Conservation (phyloP, 2,797 vertebrate species). For the Phalloptychus januarius region DNA sequence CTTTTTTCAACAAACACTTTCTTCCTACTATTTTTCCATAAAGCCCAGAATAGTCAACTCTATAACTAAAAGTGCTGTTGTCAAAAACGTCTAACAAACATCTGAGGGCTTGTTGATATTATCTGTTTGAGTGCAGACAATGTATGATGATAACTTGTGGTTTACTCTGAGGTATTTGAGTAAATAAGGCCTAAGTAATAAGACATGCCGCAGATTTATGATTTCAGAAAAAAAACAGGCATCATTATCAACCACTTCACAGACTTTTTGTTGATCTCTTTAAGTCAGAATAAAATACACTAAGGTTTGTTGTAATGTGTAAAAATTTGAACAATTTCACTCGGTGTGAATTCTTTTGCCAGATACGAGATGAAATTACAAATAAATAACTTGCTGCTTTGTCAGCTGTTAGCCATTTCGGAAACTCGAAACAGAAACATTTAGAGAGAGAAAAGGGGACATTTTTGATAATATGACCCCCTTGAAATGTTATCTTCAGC, state of each 20-base stretch:
- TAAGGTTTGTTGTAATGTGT: too few relatives aligned
- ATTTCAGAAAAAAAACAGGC: neutral
- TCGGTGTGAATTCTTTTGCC: neutral
- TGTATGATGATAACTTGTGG: neutral
- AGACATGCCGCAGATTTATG: neutral
- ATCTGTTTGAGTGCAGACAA: neutral
- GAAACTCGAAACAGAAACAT: neutral
- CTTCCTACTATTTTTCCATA: neutral
- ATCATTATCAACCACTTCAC: neutral
- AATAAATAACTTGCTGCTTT: neutral
- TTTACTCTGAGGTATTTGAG: neutral
- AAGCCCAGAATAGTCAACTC: neutral
- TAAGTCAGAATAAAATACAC: neutral
- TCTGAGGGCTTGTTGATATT: neutral
- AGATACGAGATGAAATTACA: neutral
- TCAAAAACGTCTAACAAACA: neutral
- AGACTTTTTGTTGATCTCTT: neutral
- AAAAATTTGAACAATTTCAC: neutral
- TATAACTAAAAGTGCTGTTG: neutral
- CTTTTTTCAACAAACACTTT: neutral
- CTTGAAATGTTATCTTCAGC: conserved; percentile 30
- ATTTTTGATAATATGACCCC: neutral
- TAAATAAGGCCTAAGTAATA: neutral
- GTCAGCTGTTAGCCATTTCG: neutral
- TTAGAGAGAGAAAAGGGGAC: neutral